Evolutionary conservation across 1,140 invertebrate species (phyloP).

Genomic region (Tetramorium simillimum): DNA sequence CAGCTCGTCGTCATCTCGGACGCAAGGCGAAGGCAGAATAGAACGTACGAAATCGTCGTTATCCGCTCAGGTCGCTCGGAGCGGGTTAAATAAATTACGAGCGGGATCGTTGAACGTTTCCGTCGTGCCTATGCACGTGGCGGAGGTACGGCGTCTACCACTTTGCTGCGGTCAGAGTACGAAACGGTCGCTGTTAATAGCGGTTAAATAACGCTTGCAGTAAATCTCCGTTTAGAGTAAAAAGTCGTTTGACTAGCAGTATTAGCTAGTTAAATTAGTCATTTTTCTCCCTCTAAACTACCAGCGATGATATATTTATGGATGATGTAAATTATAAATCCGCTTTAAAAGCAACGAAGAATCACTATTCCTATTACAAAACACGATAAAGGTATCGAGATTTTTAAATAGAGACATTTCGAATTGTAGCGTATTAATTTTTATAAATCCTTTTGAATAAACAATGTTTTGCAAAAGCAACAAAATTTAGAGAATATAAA

Average conservation of each 20-base stretch:
- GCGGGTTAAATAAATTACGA: constrained; percentile 52
- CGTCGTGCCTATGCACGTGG: constrained; percentile 10
- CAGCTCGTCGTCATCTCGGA: constrained; percentile 21
- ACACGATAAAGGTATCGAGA: too few species aligned
- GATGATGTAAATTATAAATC: not conserved
- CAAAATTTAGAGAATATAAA: not conserved
- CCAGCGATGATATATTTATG: not conserved
- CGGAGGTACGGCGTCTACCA: constrained; percentile 38
- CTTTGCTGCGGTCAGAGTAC: constrained; percentile 47
- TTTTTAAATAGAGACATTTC: not conserved
- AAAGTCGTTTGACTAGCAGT: not conserved
- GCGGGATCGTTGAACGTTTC: constrained; percentile 24
- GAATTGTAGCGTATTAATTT: not conserved
- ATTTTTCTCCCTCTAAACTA: not conserved
- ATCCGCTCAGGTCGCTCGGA: not conserved
- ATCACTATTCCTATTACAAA: not conserved
- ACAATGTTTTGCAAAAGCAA: not conserved
- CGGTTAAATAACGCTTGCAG: constrained; percentile 18
- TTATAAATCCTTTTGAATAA: not conserved
- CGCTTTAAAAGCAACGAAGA: not conserved
- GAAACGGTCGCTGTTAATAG: constrained; percentile 36
- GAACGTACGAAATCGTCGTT: constrained; percentile 38
- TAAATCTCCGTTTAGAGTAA: constrained; percentile 30
- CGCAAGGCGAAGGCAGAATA: constrained; percentile 7
- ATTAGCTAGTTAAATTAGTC: not conserved